Conservation (phyloP, 2,113 vertebrate species). For the Hucho hucho region DNA sequence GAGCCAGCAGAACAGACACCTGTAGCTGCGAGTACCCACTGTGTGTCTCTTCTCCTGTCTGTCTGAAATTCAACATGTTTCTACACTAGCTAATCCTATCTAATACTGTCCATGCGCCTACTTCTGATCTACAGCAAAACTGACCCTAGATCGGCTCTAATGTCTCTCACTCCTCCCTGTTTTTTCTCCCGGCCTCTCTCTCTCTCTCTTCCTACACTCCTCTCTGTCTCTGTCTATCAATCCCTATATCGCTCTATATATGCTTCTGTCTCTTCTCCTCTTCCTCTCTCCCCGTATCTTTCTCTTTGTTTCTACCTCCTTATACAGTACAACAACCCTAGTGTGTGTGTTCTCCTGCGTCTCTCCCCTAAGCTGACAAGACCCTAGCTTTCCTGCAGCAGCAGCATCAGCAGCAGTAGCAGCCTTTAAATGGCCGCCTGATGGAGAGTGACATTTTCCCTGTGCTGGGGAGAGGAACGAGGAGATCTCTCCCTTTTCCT, state of each 20-base stretch:
- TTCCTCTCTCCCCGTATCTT: background rate
- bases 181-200: too few species aligned
- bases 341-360: conserved; percentile 28
- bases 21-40: conserved; percentile 33
- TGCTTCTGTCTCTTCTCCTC: too few species aligned
- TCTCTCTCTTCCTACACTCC: background rate
- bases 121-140: background rate
- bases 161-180: background rate
- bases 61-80: background rate
- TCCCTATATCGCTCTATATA: too few species aligned
- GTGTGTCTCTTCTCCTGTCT: background rate
- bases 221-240: background rate
- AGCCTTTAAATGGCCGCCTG: conserved; percentile 66
- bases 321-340: conserved; percentile 10
- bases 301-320: background rate
- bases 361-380: conserved; percentile 42
- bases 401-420: conserved; percentile 25
- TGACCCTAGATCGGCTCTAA: background rate
- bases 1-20: conserved; percentile 44
- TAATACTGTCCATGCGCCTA: background rate
- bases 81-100: background rate
- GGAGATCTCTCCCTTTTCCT: conserved; percentile 66
- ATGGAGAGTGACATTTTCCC: conserved; percentile 78
- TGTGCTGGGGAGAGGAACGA: conserved; percentile 51
- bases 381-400: conserved; percentile 15